Evolutionary conservation across 2,113 vertebrate species (phyloP).

Genomic region (Poeciliopsis occidentalis): DNA sequence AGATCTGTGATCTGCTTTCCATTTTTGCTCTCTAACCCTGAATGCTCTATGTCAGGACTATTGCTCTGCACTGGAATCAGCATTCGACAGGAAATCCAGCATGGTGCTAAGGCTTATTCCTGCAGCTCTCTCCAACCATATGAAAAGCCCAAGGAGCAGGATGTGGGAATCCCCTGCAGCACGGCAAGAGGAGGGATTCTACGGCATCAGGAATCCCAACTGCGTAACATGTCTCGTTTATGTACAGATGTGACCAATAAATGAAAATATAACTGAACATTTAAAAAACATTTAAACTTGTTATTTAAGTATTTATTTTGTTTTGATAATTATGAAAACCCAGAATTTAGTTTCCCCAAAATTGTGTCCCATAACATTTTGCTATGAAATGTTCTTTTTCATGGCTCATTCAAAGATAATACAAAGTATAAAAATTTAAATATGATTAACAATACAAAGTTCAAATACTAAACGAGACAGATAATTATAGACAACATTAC

Average conservation of each 20-base stretch:
- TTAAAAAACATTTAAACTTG: too few relatives aligned
- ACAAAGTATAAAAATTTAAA: background rate
- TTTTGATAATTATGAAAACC: background rate
- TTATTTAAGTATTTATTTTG: too few relatives aligned
- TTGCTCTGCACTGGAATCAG: slow-evolving; percentile 53
- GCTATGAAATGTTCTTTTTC: background rate
- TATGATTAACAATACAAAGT: background rate
- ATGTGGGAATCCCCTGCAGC: slow-evolving; percentile 47
- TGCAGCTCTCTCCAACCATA: slow-evolving; percentile 30
- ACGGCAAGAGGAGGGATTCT: slow-evolving; percentile 15
- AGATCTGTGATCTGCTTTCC: slow-evolving; percentile 67
- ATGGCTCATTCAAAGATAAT: background rate
- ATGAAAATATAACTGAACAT: background rate
- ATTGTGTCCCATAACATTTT: background rate
- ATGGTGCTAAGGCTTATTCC: slow-evolving; percentile 22
- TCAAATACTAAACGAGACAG: background rate
- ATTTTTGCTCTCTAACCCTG: slow-evolving; percentile 62
- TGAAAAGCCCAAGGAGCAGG: slow-evolving; percentile 35
- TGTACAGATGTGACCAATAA: background rate
- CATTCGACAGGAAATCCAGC: slow-evolving; percentile 49
- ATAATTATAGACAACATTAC: background rate
- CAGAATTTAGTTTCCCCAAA: background rate
- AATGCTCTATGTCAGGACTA: slow-evolving; percentile 45
- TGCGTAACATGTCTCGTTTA: background rate
- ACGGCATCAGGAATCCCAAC: background rate